Base-by-base conservation (phyloP, 2,888 invertebrate species). In the Heliconius erato region DNA sequence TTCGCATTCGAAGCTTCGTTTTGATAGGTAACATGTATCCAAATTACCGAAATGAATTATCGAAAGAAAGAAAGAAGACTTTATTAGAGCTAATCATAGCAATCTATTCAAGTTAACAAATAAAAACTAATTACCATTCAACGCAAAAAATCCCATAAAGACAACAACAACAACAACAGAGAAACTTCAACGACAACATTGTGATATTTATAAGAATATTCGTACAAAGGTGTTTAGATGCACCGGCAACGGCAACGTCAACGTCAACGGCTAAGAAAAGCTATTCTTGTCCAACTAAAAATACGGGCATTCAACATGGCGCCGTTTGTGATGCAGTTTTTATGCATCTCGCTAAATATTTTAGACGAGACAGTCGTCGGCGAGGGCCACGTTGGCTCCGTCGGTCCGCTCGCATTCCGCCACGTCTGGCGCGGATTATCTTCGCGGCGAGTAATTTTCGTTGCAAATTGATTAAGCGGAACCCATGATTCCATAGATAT, bases 201-300 rank as follows among this genome's bases (percentile, higher is more conserved):
- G 77, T 3, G 63, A 69, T 16, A 63, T 32, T 71, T 71, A 63
- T 40, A 81, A 65, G 77, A 71, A 81, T 81, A 81, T 71, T 71
- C 83, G 82, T 81, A 84, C 78, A 84, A 85, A 87, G 87, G 87
- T 87, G 89, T 90, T 91, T 89, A 88, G 90, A 90, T 88, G 91
- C 89, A 90, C 54, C 89, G 63, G 63, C 63, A 63, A 23, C 87
- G 87, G 88, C 88, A 87, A 16, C 89, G 63, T 11, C 63, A 63
- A n/a, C 87, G 87, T 88, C 88, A 87, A 86, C 91, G 92, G 89
- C 92, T 92, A 90, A 92, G 88, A 91, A 91, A 86, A 86, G 87
- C 90, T 94, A 94, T 94, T 95, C 92, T 87, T 86, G 92, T 89
- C 87, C 87, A 86, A 88, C 93, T 94, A 94, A 93, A 94, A 94